Conservation (phyloP, 2,113 vertebrate species). For the Callospermophilus lateralis region DNA sequence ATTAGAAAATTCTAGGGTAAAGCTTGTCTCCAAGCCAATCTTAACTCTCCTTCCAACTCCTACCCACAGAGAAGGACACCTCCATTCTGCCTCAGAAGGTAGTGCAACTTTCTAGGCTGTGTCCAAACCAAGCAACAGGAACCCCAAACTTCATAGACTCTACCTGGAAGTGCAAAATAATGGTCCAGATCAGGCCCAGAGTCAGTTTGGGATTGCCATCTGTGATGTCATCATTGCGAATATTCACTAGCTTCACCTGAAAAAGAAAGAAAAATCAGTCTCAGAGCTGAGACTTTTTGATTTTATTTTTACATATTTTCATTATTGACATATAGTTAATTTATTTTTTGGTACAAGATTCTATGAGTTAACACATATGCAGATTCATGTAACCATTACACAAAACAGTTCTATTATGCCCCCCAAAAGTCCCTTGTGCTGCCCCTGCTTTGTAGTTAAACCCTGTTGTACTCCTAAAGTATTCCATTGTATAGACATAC, state of each 20-base stretch:
- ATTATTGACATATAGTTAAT: conserved; percentile 2
- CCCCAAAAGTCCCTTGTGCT: neutral
- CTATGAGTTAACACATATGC: conserved; percentile 6
- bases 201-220: conserved; percentile 99
- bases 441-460: neutral
- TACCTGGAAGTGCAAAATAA: conserved; percentile 99
- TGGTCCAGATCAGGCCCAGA: conserved; percentile 98
- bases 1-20: neutral
- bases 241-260: conserved; percentile 98
- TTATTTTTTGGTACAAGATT: neutral
- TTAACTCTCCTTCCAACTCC: neutral
- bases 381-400: neutral
- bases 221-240: conserved; percentile 98
- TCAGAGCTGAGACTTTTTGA: conserved; percentile 38
- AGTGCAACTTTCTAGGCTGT: neutral
- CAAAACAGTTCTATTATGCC: neutral
- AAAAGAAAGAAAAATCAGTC: conserved; percentile 40
- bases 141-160: neutral
- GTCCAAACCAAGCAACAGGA: neutral
- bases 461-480: neutral
- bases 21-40: neutral
- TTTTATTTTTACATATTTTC: conserved; percentile 59
- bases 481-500: neutral
- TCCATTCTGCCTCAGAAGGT: neutral
- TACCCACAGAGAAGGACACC: neutral